Evolutionary conservation across 1,140 invertebrate genomes (phyloP).

Genomic region (Drosophila bocqueti): DNA sequence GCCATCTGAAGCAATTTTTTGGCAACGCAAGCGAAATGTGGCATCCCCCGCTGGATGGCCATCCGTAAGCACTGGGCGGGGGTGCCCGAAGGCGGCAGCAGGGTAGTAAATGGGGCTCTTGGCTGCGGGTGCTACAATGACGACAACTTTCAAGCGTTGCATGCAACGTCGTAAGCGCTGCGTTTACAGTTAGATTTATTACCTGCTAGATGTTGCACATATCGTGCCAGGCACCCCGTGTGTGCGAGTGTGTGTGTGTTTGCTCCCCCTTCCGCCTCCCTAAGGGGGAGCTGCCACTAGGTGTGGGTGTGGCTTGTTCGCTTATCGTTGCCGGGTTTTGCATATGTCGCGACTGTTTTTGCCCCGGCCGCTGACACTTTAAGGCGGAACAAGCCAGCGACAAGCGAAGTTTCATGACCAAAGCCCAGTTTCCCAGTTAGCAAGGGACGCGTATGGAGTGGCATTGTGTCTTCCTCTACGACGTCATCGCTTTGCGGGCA

Average conservation of each 20-base stretch:
- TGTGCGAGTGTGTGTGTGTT: not conserved
- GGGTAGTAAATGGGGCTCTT: conserved; percentile 7
- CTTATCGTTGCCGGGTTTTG: conserved; percentile 75
- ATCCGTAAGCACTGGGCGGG: not conserved
- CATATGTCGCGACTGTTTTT: conserved; percentile 75
- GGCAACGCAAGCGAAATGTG: conserved; percentile 79
- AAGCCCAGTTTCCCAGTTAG: conserved; percentile 18
- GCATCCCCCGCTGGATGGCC: conserved; percentile 48
- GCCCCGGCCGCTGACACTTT: conserved; percentile 53
- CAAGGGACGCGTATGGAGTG: not conserved
- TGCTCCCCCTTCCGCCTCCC: not conserved
- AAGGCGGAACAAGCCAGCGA: conserved; percentile 56
- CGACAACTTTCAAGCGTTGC: conserved; percentile 79
- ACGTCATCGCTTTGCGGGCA: conserved; percentile 21
- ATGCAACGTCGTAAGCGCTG: conserved; percentile 80
- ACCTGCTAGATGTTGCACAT: conserved; percentile 82
- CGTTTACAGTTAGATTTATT: conserved; percentile 82
- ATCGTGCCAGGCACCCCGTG: conserved; percentile 43
- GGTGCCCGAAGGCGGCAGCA: not conserved
- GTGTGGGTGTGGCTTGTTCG: conserved; percentile 36
- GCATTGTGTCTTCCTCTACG: not conserved
- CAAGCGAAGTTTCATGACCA: conserved; percentile 49
- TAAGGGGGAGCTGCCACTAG: not conserved
- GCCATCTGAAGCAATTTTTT: conserved; percentile 67
- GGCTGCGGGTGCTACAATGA: conserved; percentile 59